A percentile compares a stretch with the other conserved stretches of the same genome.
Conservation (phyloP, 2,888 invertebrate species). For the Flexamia atlantica region DNA sequence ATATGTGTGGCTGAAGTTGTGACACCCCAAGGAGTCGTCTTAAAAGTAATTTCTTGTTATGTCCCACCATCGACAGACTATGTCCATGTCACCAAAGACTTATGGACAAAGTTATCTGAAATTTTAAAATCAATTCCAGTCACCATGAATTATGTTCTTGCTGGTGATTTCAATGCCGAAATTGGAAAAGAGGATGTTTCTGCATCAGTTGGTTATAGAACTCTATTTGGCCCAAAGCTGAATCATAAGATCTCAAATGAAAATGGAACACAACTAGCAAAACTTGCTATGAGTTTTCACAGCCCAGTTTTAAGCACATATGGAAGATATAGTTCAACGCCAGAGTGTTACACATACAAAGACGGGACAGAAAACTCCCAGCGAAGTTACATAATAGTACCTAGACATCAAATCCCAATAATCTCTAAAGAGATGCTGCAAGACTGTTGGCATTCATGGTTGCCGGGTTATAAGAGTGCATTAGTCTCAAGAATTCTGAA, state of each 20-base stretch:
- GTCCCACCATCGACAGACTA: not conserved
- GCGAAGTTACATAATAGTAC: not conserved
- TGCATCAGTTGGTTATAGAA: not conserved
- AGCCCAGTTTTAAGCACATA: not conserved
- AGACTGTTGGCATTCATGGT: not conserved
- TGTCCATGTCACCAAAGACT: slow-evolving; percentile 3
- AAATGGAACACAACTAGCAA: not conserved
- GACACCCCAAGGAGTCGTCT: not conserved
- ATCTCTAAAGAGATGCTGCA: not conserved
- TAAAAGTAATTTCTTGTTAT: slow-evolving; percentile 14
- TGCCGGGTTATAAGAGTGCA: not conserved
- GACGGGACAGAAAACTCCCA: not conserved
- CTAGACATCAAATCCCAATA: not conserved
- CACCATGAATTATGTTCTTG: not conserved
- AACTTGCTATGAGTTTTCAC: not conserved
- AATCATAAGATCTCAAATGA: slow-evolving; percentile 1
- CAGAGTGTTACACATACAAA: not conserved
- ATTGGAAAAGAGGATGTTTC: slow-evolving; percentile 17
- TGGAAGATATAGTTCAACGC: not conserved
- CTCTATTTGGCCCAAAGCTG: not conserved
- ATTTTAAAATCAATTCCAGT: not conserved
- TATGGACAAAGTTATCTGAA: not conserved
- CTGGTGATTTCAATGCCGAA: slow-evolving; percentile 19
- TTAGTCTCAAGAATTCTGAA: not conserved
- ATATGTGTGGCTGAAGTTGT: slow-evolving; percentile 4